phyloP scores from a whole-genome alignment of 1,140 invertebrate genomes.

The Forficula auricularia region DNA sequence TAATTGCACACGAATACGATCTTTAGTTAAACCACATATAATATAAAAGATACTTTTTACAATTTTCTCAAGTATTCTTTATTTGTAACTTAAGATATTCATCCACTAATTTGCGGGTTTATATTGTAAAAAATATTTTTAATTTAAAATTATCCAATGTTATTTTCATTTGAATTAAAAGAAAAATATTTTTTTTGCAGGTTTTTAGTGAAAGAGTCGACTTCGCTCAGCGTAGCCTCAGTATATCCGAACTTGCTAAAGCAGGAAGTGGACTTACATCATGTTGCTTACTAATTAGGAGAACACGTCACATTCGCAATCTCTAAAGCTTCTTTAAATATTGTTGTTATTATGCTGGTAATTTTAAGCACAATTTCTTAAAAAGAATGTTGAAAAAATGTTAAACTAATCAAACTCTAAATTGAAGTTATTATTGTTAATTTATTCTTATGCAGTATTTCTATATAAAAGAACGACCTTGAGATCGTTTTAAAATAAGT shows the following conservation, averaged over 20 bases:
- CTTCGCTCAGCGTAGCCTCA: constrained; percentile 51
- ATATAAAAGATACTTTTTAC: no score
- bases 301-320: constrained; percentile 38
- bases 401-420: background rate
- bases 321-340: constrained; percentile 24
- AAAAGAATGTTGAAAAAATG: constrained; percentile 9
- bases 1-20: no score
- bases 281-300: constrained; percentile 52
- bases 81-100: no score
- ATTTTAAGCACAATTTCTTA: constrained; percentile 11
- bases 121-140: no score
- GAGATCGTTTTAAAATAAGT: background rate
- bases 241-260: constrained; percentile 60
- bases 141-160: no score
- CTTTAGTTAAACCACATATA: no score
- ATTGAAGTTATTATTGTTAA: background rate
- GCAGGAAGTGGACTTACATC: constrained; percentile 53
- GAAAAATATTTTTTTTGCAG: constrained; percentile 27
- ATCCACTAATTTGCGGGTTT: no score
- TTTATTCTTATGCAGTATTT: background rate
- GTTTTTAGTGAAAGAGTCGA: constrained; percentile 69
- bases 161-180: no score
- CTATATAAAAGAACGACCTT: background rate
- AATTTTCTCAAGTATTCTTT: no score
- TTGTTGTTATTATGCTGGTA: constrained; percentile 8